Conservation (phyloP, 2,113 vertebrate species). For the Cheirogaleus medius region DNA sequence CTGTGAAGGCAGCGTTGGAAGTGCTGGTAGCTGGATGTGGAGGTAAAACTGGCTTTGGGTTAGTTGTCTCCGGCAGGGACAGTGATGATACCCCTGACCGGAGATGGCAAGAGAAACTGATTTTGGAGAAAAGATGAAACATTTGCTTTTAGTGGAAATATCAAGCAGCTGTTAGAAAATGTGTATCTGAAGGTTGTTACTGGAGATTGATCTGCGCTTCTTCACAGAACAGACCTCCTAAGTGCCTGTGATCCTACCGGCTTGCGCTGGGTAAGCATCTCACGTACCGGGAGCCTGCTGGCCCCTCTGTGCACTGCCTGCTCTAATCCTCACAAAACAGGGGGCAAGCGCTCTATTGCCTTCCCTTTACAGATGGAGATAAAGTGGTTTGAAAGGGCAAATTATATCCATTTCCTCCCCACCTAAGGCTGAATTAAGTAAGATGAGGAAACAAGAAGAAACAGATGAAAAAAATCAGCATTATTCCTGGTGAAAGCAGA, state of each 20-base stretch:
- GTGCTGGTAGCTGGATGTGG: background rate
- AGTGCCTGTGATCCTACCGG: background rate
- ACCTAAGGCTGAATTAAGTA: background rate
- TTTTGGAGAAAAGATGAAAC: background rate
- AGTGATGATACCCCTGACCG: background rate
- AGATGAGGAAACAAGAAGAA: background rate
- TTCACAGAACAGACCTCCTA: background rate
- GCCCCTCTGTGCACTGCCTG: background rate
- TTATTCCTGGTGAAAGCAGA: background rate
- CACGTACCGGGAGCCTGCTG: too few relatives aligned
- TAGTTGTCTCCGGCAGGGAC: background rate
- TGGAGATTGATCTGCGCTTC: background rate
- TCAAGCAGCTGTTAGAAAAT: background rate
- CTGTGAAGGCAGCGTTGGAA: background rate
- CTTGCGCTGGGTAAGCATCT: background rate
- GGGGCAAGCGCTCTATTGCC: background rate
- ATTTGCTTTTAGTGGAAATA: background rate
- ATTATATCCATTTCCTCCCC: background rate
- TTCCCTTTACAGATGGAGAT: background rate
- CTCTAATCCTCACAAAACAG: background rate
- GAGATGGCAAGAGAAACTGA: background rate
- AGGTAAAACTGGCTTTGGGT: too few relatives aligned
- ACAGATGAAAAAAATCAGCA: background rate
- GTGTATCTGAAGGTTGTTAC: background rate
- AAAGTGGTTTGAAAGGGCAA: background rate